A percentile compares a stretch with the other conserved stretches of the same genome.
Conservation (phyloP, 1,140 invertebrate genomes). For the Dendroctonus ponderosae region DNA sequence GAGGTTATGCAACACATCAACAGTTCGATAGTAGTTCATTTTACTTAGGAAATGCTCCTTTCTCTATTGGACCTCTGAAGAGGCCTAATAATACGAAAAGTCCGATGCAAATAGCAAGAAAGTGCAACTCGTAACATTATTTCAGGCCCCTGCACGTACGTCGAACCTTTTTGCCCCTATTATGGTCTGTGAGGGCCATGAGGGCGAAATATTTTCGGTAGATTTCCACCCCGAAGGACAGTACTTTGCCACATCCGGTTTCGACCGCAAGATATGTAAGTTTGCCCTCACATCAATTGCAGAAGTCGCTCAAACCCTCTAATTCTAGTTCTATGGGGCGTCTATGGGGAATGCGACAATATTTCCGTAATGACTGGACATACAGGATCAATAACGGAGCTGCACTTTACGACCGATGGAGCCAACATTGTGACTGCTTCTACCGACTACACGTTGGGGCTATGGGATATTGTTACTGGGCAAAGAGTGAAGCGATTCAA, state of each 20-base stretch:
- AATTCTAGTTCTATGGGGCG: conserved; percentile 88
- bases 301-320: not conserved
- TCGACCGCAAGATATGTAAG: conserved; percentile 95
- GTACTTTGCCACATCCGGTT: conserved; percentile 91
- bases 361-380: conserved; percentile 90
- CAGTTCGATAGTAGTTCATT: no score
- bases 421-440: conserved; percentile 86
- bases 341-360: conserved; percentile 98
- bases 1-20: no score
- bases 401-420: conserved; percentile 95
- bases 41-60: no score
- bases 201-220: conserved; percentile 90
- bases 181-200: conserved; percentile 95
- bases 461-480: conserved; percentile 92
- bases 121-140: conserved; percentile 3
- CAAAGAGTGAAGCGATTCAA: conserved; percentile 88
- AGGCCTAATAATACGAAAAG: no score
- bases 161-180: conserved; percentile 90
- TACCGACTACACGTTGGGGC: conserved; percentile 91
- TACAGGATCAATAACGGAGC: conserved; percentile 93
- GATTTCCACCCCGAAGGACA: conserved; percentile 97
- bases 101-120: no score
- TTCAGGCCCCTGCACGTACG: conserved; percentile 67
- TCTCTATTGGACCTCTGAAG: no score
- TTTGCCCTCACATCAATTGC: conserved; percentile 35